Percentiles rank a stretch among this genome's conserved stretches.
Conservation (phyloP, 2,797 vertebrate species). For the Sebastes paucispinis region DNA sequence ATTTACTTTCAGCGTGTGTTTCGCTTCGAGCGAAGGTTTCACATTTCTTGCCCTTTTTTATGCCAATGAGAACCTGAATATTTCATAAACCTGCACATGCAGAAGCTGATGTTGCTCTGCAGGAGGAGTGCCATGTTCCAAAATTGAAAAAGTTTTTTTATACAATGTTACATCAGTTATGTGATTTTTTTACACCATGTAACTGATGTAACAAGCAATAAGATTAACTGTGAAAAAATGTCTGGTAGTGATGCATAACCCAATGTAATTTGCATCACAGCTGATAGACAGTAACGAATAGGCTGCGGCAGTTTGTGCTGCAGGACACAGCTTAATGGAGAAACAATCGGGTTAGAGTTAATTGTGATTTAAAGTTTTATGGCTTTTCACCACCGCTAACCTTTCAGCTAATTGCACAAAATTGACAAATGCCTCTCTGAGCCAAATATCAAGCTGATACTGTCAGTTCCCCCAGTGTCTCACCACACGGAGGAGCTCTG, state of each 20-base stretch:
- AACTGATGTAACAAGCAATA: slow-evolving; percentile 18
- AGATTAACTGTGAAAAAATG: not conserved
- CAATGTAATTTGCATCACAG: not conserved
- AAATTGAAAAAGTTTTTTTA: slow-evolving; percentile 2
- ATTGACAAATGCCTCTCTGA: slow-evolving; percentile 19
- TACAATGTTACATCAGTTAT: slow-evolving; percentile 13
- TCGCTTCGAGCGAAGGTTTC: not conserved
- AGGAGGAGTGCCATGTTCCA: slow-evolving; percentile 12
- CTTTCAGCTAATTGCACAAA: slow-evolving; percentile 22
- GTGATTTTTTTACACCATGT: slow-evolving; percentile 1
- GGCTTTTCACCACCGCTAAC: slow-evolving; percentile 17
- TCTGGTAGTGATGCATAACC: not conserved
- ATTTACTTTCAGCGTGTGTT: not conserved
- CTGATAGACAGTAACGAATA: slow-evolving; percentile 3
- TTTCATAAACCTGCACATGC: slow-evolving; percentile 34
- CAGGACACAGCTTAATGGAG: not conserved
- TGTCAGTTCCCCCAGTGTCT: slow-evolving; percentile 9
- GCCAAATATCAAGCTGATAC: slow-evolving; percentile 14
- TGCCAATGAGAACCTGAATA: slow-evolving; percentile 38
- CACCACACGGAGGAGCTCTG: slow-evolving; percentile 30
- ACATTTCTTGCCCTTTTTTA: slow-evolving; percentile 21
- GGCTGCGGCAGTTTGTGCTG: slow-evolving; percentile 4
- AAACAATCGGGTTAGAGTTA: slow-evolving; percentile 18
- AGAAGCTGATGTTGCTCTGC: slow-evolving; percentile 7
- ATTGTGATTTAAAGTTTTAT: slow-evolving; percentile 33